These are phyloP conservation scores for Syngnathus floridae DNA, from an alignment of 2,113 vertebrate genomes.

Conservation along the genomic window DNA sequence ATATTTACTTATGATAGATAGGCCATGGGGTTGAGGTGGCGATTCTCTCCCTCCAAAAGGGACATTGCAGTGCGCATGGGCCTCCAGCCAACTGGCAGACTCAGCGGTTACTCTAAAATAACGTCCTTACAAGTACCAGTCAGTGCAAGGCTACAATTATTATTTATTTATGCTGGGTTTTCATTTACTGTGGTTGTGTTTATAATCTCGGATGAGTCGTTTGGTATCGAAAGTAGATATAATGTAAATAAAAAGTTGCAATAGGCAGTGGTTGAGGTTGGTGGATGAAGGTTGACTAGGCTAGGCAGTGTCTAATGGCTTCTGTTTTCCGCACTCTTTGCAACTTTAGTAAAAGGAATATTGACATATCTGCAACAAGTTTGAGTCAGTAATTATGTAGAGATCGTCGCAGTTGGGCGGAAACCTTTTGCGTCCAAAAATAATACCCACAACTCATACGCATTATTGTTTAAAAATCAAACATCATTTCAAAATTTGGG, in stretches of 20 bases:
- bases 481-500: neutral
- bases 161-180: conserved; percentile 40
- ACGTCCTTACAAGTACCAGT: conserved; percentile 44
- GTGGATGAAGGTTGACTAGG: neutral
- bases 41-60: conserved; percentile 48
- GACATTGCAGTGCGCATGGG: conserved; percentile 38
- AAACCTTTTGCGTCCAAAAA: neutral
- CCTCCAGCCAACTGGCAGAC: conserved; percentile 51
- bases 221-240: neutral
- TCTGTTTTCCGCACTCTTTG: neutral
- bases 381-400: neutral
- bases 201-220: neutral
- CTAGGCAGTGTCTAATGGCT: neutral
- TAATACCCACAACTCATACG: neutral
- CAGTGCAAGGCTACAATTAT: conserved; percentile 36
- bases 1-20: conserved; percentile 67
- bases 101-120: conserved; percentile 45
- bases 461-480: neutral
- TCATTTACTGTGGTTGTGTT: conserved; percentile 24
- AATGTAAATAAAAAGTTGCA: conserved; percentile 1
- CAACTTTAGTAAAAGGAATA: neutral
- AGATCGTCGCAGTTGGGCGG: neutral
- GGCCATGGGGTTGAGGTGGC: conserved; percentile 44
- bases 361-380: neutral
- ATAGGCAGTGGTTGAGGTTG: neutral